phyloP scores from a whole-genome alignment of 2,113 vertebrate species.

The Theristicus caerulescens region DNA sequence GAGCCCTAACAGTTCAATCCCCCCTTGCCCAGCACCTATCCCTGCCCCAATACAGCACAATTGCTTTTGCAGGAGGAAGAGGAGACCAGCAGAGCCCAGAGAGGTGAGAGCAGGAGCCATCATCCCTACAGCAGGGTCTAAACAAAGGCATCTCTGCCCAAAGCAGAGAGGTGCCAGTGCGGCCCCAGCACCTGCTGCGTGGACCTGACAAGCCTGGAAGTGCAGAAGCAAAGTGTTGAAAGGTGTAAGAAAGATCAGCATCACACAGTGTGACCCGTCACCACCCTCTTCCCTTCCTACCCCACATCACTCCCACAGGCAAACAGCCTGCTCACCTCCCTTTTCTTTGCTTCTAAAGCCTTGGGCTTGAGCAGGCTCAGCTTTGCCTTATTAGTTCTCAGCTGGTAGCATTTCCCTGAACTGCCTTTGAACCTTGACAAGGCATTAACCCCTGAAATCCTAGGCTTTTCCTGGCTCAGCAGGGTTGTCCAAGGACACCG shows the following conservation, averaged over 20 bases:
- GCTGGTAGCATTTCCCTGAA: background rate
- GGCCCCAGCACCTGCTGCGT: accelerated
- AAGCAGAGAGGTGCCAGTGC: background rate
- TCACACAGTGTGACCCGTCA: accelerated
- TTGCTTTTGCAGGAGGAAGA: background rate
- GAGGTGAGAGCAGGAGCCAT: background rate
- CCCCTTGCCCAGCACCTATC: background rate
- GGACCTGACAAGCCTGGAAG: background rate
- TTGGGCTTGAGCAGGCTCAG: background rate
- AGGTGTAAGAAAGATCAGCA: background rate
- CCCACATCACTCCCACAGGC: background rate
- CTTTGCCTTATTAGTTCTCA: background rate
- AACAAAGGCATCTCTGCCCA: background rate
- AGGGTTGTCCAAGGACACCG: background rate
- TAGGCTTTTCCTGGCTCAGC: background rate
- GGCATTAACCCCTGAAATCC: background rate
- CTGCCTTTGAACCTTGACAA: background rate
- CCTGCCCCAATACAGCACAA: background rate
- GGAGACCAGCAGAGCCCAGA: background rate
- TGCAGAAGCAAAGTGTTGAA: accelerated
- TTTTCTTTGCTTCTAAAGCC: background rate
- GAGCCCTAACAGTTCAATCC: background rate
- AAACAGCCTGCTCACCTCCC: background rate
- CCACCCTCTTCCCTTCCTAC: background rate
- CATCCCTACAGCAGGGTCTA: background rate